Base-by-base conservation (phyloP, 2,797 vertebrate genomes). In the Eulemur rubriventer region DNA sequence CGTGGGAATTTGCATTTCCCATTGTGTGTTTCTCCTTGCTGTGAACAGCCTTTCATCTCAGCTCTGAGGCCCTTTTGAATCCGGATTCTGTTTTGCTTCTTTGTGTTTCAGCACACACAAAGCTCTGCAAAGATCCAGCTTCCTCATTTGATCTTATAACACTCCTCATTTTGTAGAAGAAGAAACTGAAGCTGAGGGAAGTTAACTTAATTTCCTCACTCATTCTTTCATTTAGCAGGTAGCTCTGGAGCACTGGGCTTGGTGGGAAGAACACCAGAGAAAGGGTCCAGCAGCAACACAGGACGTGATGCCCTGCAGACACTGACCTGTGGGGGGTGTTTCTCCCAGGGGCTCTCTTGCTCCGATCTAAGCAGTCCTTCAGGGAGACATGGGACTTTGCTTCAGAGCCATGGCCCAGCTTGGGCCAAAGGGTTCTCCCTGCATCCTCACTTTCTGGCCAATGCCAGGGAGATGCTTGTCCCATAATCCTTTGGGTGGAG, bases 241-340 rank as follows among this genome's bases (percentile, higher is more conserved):
- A 50, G 6, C 38, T 38, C 1, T 0, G 17, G 35, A 28, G 46
- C 3, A 0, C 7, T 13, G 41, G 46, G 59, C 33, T 41, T 20
- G 55, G 57, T 73, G 78, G 43, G 30, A 9, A 33, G 65, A 33
- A 38, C 3, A 17, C 43, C 24, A 1, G 17, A 35, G 76, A n/a
- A 10, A 18, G 28, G 13, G 28, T 24, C 28, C 14, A 17, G 46
- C 63, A 67, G 59, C 59, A n/a, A 9, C 6, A 18, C 20, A 17
- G 67, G 70, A 22, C 2, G 13, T 48, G 72, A 6, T 20, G 16
- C 16, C 35, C 35, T n/a, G 26, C 8, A 22, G 69, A 38, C 12
- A 26, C 38, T 30, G 41, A 38, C 67, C n/a, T n/a, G 67, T 2
- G 33, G 14, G 28, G 22, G 41, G 17, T 17, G 14, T 7, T 33